Base-by-base conservation (phyloP, 2,113 vertebrate species). In the Dicerorhinus sumatrensis region DNA sequence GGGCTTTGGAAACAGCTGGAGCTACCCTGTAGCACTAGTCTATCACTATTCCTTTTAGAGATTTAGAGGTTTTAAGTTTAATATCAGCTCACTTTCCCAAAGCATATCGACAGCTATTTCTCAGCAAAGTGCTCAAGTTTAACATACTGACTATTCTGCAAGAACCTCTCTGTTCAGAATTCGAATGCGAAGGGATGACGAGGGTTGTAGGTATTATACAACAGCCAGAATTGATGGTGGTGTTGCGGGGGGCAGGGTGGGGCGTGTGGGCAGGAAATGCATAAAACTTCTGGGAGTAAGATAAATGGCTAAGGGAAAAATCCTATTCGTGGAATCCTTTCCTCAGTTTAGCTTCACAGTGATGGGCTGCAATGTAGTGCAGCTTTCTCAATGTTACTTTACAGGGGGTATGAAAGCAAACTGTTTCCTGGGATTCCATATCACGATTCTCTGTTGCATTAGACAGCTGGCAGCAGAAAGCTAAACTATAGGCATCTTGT, bases 101-200 rank as follows among this genome's bases (percentile, higher is more conserved):
- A 96, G 72, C 29, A 39, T 17, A 63, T 13, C 65, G 42, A 96
- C 6, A 80, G 33, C 67, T 94, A 33, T 58, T 89, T 93, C 86
- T 89, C 31, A 76, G 86, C 76, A 83, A 89, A 95, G 23, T 18
- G 20, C 25, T 80, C n/a, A 94, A 63, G 31, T 72, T 91, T 85
- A 93, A 90, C 42, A 87, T 80, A 76, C 20, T 93, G 83, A 63
- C 18, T 31, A 36, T 63, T 92, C 46, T 90, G 63, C 25, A 96
- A 92, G n/a, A 92, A 33, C 60, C 12, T 77, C 69, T 89, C 25
- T 81, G n/a, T 58, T 80, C 54, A 73, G 67, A 94, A 75, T 87
- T n/a, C 91, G 65, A 93, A 92, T 29, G n/a, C 46, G 63, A 81
- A 76, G 17, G 21, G 60, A 72, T 10, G 23, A 60, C 42, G 56